Percentiles rank a stretch among this genome's conserved stretches.
Conservation (phyloP, 2,113 vertebrate species). For the Channa argus region DNA sequence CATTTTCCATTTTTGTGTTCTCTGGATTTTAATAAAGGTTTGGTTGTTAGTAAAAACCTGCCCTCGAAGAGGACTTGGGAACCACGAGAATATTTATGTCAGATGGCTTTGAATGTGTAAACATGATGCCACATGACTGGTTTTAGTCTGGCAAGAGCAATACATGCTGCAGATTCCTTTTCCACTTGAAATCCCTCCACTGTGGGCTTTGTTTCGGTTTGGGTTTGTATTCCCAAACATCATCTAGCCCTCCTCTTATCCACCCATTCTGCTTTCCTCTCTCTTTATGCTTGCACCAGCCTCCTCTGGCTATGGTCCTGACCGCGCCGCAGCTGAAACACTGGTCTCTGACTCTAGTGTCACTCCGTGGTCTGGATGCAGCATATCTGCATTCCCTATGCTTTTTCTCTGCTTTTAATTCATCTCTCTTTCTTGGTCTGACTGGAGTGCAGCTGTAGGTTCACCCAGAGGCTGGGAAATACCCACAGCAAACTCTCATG, state of each 20-base stretch:
- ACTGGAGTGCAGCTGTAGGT: slow-evolving; percentile 56
- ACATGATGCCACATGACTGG: slow-evolving; percentile 16
- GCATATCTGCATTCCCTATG: slow-evolving; percentile 46
- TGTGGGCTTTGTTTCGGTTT: slow-evolving; percentile 31
- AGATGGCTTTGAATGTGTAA: slow-evolving; percentile 13
- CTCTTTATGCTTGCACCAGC: slow-evolving; percentile 16
- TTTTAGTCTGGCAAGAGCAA: slow-evolving; percentile 39
- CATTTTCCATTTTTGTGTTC: no score
- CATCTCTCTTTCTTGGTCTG: slow-evolving; percentile 34
- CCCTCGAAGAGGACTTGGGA: neutral
- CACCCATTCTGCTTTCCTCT: slow-evolving; percentile 7
- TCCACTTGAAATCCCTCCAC: slow-evolving; percentile 29
- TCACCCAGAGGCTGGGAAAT: slow-evolving; percentile 73
- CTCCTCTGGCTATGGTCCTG: slow-evolving; percentile 54
- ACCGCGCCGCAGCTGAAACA: slow-evolving; percentile 58
- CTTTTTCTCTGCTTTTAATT: slow-evolving; percentile 37
- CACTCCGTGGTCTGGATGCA: slow-evolving; percentile 68
- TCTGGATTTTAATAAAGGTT: neutral
- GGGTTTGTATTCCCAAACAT: slow-evolving; percentile 48
- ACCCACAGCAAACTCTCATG: slow-evolving; percentile 43
- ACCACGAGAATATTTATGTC: neutral
- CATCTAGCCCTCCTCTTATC: slow-evolving; percentile 17
- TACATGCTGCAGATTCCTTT: slow-evolving; percentile 35
- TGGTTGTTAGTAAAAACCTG: neutral
- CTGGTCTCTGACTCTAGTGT: slow-evolving; percentile 59